Conservation (phyloP, 2,888 invertebrate genomes). For the Calameuta filiformis region DNA sequence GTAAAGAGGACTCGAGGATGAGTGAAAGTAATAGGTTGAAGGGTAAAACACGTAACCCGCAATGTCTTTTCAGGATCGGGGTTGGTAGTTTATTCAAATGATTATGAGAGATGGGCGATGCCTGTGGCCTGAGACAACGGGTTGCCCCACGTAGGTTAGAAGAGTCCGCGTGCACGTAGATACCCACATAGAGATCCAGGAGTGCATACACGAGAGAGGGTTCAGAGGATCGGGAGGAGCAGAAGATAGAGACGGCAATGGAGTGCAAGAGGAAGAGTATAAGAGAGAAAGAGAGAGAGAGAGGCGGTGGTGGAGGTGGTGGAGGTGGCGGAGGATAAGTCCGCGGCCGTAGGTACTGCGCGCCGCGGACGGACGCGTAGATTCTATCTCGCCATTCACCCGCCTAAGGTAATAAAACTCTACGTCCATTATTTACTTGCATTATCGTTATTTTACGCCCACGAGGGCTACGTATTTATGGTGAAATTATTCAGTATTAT, state of each 20-base stretch:
- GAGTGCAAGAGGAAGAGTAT: slow-evolving; percentile 10
- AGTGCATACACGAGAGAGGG: slow-evolving; percentile 1
- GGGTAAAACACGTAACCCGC: slow-evolving; percentile 19
- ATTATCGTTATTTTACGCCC: slow-evolving; percentile 65
- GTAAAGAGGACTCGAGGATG: not conserved
- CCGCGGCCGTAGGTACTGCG: slow-evolving; percentile 22
- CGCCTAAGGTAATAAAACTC: slow-evolving; percentile 63
- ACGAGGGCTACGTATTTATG: slow-evolving; percentile 61
- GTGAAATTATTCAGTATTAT: slow-evolving; percentile 64
- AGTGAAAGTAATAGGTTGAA: not conserved
- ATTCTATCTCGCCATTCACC: slow-evolving; percentile 63
- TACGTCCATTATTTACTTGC: slow-evolving; percentile 64
- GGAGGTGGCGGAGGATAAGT: slow-evolving; percentile 7
- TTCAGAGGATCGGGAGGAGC: slow-evolving; percentile 5
- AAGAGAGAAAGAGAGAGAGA: slow-evolving; percentile 25
- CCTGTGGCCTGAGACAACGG: slow-evolving; percentile 29
- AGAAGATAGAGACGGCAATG: slow-evolving; percentile 8
- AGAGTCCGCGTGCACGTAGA: not conserved
- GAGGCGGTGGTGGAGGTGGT: slow-evolving; percentile 2
- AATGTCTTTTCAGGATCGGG: slow-evolving; percentile 28
- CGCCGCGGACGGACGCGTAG: slow-evolving; percentile 51
- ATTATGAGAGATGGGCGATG: slow-evolving; percentile 32
- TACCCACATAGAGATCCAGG: not conserved
- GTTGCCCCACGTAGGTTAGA: slow-evolving; percentile 13
- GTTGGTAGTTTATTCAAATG: slow-evolving; percentile 37